phyloP scores from a whole-genome alignment of 2,113 vertebrate genomes.

The Hepsetus odoe region DNA sequence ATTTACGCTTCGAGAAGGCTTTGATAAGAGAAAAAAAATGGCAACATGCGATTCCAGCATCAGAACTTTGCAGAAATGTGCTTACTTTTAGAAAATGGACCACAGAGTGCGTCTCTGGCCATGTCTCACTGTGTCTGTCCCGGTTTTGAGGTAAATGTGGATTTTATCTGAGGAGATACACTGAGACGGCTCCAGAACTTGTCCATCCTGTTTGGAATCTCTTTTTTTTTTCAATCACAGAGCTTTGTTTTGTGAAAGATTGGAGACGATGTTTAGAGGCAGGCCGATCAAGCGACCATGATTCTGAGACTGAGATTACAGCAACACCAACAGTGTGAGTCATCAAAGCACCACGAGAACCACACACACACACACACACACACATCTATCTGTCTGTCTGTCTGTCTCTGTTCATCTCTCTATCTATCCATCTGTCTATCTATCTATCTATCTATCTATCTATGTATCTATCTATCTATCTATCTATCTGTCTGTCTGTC shows the following conservation, averaged over 20 bases:
- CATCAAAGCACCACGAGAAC: no score
- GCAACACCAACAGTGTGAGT: background rate
- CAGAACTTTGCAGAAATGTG: conserved; percentile 43
- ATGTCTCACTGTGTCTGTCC: background rate
- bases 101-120: background rate
- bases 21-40: conserved; percentile 37
- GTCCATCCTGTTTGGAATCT: background rate
- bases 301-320: no score
- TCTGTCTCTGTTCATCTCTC: no score
- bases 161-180: background rate
- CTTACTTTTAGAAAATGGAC: background rate
- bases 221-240: background rate
- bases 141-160: background rate
- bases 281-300: no score
- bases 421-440: no score
- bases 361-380: no score
- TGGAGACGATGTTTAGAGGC: no score
- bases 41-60: conserved; percentile 38
- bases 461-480: no score
- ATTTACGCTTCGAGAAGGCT: conserved; percentile 53
- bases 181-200: background rate
- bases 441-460: no score
- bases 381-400: no score
- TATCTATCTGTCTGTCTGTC: no score
- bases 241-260: background rate